Evolutionary conservation across 2,888 invertebrate species (phyloP).

Genomic region (Beris chalybata): DNA sequence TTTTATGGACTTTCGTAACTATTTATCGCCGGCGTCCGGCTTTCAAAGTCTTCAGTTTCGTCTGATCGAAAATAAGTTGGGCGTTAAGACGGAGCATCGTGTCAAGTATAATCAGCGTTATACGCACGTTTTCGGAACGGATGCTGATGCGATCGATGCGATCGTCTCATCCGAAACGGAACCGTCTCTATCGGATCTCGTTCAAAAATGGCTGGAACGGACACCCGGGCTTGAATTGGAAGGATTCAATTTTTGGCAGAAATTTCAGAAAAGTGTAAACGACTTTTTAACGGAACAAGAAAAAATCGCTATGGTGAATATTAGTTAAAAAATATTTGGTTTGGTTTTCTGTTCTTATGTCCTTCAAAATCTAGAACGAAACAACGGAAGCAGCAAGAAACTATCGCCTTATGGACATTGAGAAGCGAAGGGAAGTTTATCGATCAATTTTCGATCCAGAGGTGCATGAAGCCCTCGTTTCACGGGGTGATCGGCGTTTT

Average conservation of each 20-base stretch:
- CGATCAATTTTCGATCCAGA: constrained; percentile 85
- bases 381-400: constrained; percentile 64
- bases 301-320: constrained; percentile 58
- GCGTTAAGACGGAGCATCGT: constrained; percentile 78
- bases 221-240: constrained; percentile 86
- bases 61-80: constrained; percentile 90
- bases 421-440: constrained; percentile 81
- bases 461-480: constrained; percentile 80
- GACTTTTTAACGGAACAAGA: constrained; percentile 71
- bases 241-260: constrained; percentile 93
- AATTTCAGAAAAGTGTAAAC: constrained; percentile 76
- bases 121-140: constrained; percentile 79
- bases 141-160: constrained; percentile 63
- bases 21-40: constrained; percentile 93
- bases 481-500: constrained; percentile 74
- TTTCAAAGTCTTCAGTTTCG: constrained; percentile 98
- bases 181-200: constrained; percentile 80
- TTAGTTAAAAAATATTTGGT: constrained; percentile 17
- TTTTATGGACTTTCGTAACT: constrained; percentile 96
- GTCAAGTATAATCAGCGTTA: constrained; percentile 95
- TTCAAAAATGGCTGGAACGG: constrained; percentile 91
- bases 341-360: constrained; percentile 14
- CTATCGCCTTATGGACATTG: constrained; percentile 72
- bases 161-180: constrained; percentile 75
- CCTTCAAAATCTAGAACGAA: constrained; percentile 58